Evolutionary conservation across 2,113 vertebrate genomes (phyloP), one percentile per base, ranked within the genome.

Genomic region (Macaca nemestrina): DNA sequence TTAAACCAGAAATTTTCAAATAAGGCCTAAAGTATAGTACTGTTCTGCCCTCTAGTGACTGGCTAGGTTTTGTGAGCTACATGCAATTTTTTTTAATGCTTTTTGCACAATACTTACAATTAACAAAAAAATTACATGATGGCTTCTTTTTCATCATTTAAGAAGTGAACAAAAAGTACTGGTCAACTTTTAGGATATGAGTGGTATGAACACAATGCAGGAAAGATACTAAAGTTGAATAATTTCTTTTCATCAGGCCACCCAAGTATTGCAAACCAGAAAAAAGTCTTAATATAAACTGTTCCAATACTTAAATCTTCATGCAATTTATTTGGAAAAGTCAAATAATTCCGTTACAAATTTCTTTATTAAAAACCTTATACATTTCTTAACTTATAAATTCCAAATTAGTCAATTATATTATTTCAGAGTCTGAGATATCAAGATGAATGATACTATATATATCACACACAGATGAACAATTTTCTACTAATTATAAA

Each of bases 31-130:
- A 97, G 18, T 76, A 94, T 80, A 97, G 95, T 95, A 96, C 96
- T 97, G 92, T 92, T 82, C 98, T 98, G 98, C 98, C 98, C 98
- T 98, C 98, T 99, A 98, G 98, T 97, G 98, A 98, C 95, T 92
- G 92, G 70, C 83, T 45, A 84, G 22, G 78, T 91, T 93, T 97
- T 91, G 38, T 48, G 95, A 97, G 92, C 4, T 75, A 30, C 55
- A 27, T 16, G 0, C 2, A 22, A 30, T n/a, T 55, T 50, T 10
- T 35, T 40, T 40, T 6, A 40, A 30, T 82, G 61, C 23, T 80
- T 96, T 95, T 67, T 61, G 8, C 13, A 6, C 17, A 90, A 90
- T 52, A 70, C 8, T 75, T 57, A 30, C 1, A 13, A 50, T 48
- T 93, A 12, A 27, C 23, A 76, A 27, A 76, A 64, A 75, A 75